These are phyloP conservation scores for Heliconius aoede DNA, from an alignment of 2,888 invertebrate genomes.

Conservation along the genomic window DNA sequence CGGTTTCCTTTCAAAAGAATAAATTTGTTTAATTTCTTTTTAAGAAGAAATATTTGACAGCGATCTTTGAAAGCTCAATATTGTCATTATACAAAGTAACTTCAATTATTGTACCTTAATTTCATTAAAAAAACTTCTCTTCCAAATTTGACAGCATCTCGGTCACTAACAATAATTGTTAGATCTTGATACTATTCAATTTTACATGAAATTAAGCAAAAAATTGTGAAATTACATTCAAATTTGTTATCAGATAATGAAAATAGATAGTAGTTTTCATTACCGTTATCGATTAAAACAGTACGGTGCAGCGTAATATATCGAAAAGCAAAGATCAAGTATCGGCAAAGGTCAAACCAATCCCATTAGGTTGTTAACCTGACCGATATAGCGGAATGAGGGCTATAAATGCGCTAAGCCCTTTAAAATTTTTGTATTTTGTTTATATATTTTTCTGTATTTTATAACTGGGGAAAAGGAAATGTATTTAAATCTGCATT, in stretches of 20 bases:
- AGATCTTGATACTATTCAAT: background rate
- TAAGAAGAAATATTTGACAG: no score
- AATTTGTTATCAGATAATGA: background rate
- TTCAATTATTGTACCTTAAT: no score
- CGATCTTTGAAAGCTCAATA: no score
- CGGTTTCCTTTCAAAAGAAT: no score
- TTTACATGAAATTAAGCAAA: background rate
- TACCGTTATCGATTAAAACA: conserved; percentile 16
- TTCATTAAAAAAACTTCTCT: no score
- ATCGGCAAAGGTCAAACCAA: conserved; percentile 21
- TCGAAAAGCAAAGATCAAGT: conserved; percentile 23
- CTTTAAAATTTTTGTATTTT: background rate
- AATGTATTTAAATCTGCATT: no score
- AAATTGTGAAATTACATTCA: background rate
- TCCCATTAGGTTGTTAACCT: conserved; percentile 25
- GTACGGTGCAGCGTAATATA: conserved; percentile 12
- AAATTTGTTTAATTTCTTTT: no score
- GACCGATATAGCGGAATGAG: conserved; percentile 8
- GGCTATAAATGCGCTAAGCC: background rate
- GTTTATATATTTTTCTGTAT: background rate
- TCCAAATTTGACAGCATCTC: no score
- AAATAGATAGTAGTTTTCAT: background rate
- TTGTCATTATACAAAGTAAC: no score
- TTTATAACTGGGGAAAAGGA: no score
- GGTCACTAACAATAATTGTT: background rate